Evolutionary conservation across 2,113 vertebrate genomes (phyloP).

Genomic region (Orycteropus afer): DNA sequence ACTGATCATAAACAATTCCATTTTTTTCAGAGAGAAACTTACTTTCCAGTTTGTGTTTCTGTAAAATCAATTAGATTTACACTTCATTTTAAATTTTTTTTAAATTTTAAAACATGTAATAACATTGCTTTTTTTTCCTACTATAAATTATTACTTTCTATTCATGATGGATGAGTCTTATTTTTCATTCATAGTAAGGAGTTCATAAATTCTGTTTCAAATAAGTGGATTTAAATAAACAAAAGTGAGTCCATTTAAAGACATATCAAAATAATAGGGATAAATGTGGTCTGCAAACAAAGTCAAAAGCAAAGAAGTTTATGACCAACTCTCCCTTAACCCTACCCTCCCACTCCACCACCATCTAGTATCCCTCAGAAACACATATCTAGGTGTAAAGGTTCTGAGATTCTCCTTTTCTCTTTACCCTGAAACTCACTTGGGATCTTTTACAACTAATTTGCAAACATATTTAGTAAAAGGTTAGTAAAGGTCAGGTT

Average conservation of each 20-base stretch:
- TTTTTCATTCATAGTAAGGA: not conserved
- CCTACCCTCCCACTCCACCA: not conserved
- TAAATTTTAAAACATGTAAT: conserved; percentile 38
- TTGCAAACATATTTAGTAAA: conserved; percentile 26
- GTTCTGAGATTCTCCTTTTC: not conserved
- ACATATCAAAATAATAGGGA: not conserved
- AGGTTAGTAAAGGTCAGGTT: not conserved
- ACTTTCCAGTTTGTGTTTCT: not conserved
- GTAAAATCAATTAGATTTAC: not conserved
- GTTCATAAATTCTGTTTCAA: not conserved
- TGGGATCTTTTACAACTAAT: not conserved
- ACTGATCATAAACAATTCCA: not conserved
- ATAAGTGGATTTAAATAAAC: conserved; percentile 4
- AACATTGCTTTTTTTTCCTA: not conserved
- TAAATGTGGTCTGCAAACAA: not conserved
- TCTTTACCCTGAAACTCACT: not conserved
- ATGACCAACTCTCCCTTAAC: not conserved
- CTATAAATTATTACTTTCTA: not conserved
- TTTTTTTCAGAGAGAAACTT: not conserved
- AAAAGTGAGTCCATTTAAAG: not conserved
- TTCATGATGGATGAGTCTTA: not conserved
- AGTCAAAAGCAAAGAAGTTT: not conserved
- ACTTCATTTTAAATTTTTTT: not conserved
- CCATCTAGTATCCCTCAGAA: not conserved
- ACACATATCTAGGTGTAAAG: not conserved